Evolutionary conservation across 2,113 vertebrate species (phyloP).

Genomic region (Triplophysa rosa): DNA sequence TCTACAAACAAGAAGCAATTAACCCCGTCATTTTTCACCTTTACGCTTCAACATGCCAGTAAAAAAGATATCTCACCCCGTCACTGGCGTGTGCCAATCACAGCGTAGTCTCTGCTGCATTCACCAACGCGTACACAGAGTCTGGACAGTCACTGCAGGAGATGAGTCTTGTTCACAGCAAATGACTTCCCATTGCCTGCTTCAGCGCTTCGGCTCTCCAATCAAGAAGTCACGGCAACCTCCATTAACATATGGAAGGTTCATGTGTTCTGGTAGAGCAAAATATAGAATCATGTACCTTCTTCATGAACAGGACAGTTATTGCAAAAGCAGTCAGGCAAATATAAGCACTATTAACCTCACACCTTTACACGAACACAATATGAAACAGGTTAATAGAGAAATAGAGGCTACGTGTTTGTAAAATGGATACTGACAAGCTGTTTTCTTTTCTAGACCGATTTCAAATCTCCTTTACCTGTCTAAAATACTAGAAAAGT

Average conservation of each 20-base stretch:
- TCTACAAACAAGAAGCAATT: conserved; percentile 46
- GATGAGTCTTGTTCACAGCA: conserved; percentile 29
- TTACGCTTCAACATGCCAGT: conserved; percentile 33
- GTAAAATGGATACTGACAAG: background rate
- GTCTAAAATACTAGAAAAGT: too few species aligned
- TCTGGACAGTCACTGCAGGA: conserved; percentile 26
- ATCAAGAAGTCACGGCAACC: conserved; percentile 31
- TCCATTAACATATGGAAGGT: background rate
- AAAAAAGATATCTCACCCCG: conserved; percentile 17
- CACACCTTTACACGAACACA: background rate
- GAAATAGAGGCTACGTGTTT: background rate
- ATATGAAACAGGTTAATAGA: background rate
- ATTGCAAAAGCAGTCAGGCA: background rate
- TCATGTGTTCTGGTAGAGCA: background rate
- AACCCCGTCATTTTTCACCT: conserved; percentile 45
- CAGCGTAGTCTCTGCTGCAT: conserved; percentile 8
- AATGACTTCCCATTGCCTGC: conserved; percentile 34
- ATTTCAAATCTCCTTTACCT: too few species aligned
- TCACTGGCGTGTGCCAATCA: conserved; percentile 47
- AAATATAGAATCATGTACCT: background rate
- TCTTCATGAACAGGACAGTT: background rate
- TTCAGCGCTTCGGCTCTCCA: conserved; percentile 13
- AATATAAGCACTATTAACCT: background rate
- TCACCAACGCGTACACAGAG: conserved; percentile 7
- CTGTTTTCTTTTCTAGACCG: background rate